phyloP scores from a whole-genome alignment of 2,797 vertebrate genomes.

The Kryptolebias ocellatus region DNA sequence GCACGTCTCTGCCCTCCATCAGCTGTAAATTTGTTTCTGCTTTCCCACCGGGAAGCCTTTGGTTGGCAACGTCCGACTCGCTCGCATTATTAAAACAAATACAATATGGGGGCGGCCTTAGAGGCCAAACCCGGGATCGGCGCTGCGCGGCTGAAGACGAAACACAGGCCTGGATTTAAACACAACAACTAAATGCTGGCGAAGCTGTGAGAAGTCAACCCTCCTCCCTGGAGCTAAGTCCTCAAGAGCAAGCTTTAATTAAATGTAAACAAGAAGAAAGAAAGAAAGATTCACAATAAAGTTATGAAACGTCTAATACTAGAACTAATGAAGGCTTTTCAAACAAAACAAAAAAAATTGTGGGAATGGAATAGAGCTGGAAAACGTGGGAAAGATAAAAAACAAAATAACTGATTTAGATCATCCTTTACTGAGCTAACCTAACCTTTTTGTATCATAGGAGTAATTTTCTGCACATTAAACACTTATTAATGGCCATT shows the following conservation, averaged over 20 bases:
- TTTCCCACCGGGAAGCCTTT: constrained; percentile 15
- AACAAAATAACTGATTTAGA: neutral
- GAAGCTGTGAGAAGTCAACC: constrained; percentile 7
- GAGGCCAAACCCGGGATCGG: constrained; percentile 45
- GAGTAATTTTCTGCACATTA: too few relatives aligned
- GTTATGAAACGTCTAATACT: neutral
- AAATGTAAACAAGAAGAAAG: constrained; percentile 33
- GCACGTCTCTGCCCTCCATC: constrained; percentile 21
- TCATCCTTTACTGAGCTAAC: too few relatives aligned
- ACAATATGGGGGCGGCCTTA: constrained; percentile 27
- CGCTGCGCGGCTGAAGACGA: constrained; percentile 16
- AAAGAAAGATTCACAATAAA: neutral
- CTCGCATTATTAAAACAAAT: constrained; percentile 41
- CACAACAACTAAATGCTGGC: constrained; percentile 24
- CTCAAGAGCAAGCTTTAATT: constrained; percentile 34
- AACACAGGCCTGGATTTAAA: constrained; percentile 61
- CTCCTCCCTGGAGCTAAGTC: neutral
- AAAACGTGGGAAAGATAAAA: too few relatives aligned
- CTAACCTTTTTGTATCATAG: too few relatives aligned
- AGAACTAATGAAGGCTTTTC: neutral
- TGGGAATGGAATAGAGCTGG: constrained; percentile 4
- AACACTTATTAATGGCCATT: too few relatives aligned
- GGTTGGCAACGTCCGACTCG: constrained; percentile 26
- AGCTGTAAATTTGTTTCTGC: constrained; percentile 6
- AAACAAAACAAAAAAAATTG: constrained; percentile 3